phyloP scores from a whole-genome alignment of 2,888 invertebrate species.

The Napeogenes inachia region DNA sequence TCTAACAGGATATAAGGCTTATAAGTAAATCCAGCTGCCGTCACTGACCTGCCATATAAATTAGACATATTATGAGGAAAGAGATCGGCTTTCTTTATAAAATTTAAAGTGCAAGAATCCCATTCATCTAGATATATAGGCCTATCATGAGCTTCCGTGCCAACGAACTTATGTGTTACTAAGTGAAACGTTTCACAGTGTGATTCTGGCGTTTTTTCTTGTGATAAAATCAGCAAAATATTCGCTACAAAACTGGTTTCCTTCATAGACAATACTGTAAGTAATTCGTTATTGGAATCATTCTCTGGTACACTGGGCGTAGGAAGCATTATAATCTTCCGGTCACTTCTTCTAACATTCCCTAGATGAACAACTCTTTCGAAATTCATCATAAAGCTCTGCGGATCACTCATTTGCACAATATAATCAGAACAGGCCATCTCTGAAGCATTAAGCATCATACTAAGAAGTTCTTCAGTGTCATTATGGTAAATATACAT shows the following conservation, averaged over 20 bases:
- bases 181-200: constrained; percentile 49
- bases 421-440: constrained; percentile 71
- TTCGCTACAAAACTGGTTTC: constrained; percentile 56
- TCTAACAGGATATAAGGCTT: constrained; percentile 77
- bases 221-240: constrained; percentile 48
- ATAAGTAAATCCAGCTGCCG: constrained; percentile 77
- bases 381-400: constrained; percentile 54
- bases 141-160: constrained; percentile 40
- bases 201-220: constrained; percentile 17
- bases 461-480: constrained; percentile 37
- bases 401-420: constrained; percentile 53
- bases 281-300: constrained; percentile 28
- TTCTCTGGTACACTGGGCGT: constrained; percentile 29
- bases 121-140: constrained; percentile 59
- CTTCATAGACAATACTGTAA: constrained; percentile 48
- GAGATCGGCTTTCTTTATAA: constrained; percentile 49
- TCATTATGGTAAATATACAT: constrained; percentile 42
- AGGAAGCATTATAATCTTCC: constrained; percentile 65
- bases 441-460: constrained; percentile 55
- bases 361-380: constrained; percentile 57
- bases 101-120: constrained; percentile 53
- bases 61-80: constrained; percentile 71
- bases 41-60: constrained; percentile 65
- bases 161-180: constrained; percentile 64
- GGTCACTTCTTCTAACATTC: constrained; percentile 61